Evolutionary conservation across 2,888 invertebrate species (phyloP).

Genomic region (Gisinianus flammeolus): DNA sequence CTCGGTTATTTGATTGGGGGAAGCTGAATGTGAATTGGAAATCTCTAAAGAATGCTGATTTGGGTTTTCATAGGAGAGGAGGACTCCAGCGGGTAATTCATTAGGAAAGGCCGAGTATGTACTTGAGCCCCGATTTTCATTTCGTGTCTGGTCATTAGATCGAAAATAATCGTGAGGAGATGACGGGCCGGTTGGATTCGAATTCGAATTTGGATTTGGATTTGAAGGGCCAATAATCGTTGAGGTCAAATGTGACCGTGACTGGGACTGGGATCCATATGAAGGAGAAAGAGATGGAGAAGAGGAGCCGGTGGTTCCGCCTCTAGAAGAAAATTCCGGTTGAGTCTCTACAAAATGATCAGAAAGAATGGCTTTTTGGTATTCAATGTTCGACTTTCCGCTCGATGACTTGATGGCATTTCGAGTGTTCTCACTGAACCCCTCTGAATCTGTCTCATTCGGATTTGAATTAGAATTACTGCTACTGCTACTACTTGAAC

Average conservation of each 20-base stretch:
- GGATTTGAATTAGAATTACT: conserved; percentile 6
- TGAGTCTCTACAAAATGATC: conserved; percentile 53
- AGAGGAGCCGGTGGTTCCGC: neutral
- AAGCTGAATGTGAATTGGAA: conserved; percentile 11
- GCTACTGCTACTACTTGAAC: neutral
- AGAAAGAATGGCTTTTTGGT: conserved; percentile 55
- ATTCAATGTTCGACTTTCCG: conserved; percentile 45
- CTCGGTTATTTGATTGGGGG: neutral
- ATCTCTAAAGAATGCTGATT: conserved; percentile 5
- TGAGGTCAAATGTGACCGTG: neutral
- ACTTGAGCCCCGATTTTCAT: conserved; percentile 24
- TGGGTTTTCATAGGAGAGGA: neutral
- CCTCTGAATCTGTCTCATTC: conserved; percentile 7
- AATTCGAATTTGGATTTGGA: neutral
- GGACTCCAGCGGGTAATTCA: conserved; percentile 9
- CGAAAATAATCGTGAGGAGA: conserved; percentile 15
- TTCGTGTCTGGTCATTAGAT: conserved; percentile 1
- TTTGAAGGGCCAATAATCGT: neutral
- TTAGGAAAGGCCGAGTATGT: conserved; percentile 5
- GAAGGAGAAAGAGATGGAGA: neutral
- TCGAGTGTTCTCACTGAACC: neutral
- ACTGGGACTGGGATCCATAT: neutral
- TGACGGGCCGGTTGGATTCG: no score
- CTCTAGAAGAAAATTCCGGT: neutral
- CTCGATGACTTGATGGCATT: conserved; percentile 4